These are phyloP conservation scores for Lichenostomus cassidix DNA, from an alignment of 2,113 vertebrate genomes.

Conservation along the genomic window DNA sequence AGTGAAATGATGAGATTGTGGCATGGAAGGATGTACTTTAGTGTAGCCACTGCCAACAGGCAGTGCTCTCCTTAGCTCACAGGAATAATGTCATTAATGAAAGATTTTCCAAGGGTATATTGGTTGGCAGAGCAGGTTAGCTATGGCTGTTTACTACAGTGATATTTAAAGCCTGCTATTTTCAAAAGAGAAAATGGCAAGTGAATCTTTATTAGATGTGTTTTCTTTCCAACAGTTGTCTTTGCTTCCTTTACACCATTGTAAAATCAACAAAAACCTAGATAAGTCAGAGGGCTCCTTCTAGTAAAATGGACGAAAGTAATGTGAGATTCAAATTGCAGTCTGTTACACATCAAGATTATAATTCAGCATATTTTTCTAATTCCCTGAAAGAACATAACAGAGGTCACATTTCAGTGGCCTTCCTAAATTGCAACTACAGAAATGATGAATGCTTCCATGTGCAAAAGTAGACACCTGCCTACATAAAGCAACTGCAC, in stretches of 20 bases:
- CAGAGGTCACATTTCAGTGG: conserved; percentile 28
- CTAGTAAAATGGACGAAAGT: neutral
- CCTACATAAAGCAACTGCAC: neutral
- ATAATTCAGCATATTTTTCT: conserved; percentile 43
- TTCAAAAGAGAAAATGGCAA: neutral
- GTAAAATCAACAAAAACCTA: neutral
- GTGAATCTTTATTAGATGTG: neutral
- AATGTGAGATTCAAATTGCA: neutral
- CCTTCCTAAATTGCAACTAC: conserved; percentile 30
- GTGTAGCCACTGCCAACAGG: neutral
- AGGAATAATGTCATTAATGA: neutral
- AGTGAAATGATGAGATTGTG: neutral
- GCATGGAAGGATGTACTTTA: neutral
- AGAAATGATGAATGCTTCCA: conserved; percentile 60
- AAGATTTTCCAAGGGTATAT: neutral
- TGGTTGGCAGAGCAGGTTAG: neutral
- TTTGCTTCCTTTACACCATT: neutral
- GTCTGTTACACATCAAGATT: conserved; percentile 34
- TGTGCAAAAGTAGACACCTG: conserved; percentile 44
- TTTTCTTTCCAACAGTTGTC: neutral
- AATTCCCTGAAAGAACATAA: conserved; percentile 18
- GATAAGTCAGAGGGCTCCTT: neutral
- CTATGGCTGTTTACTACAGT: neutral
- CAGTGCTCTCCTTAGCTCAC: neutral
- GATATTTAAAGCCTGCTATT: neutral